These are phyloP conservation scores for Ctenosaura bakeri DNA, from an alignment of 2,797 vertebrate species.

Conservation along the genomic window DNA sequence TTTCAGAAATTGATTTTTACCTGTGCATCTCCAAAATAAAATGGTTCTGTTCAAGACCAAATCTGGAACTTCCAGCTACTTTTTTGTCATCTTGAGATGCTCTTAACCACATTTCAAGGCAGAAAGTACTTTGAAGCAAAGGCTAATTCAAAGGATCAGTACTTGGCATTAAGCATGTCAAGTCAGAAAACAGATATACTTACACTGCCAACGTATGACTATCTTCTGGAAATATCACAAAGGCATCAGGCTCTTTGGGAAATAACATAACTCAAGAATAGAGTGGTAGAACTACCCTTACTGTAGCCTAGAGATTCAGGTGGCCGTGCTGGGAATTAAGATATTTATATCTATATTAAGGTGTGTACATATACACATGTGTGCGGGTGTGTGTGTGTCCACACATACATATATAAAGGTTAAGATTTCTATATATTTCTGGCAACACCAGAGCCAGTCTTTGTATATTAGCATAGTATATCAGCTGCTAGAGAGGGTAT, in stretches of 20 bases:
- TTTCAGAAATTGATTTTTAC: too few relatives aligned
- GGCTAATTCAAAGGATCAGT: not conserved
- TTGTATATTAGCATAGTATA: too few relatives aligned
- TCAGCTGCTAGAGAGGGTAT: too few relatives aligned
- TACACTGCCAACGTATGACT: not conserved
- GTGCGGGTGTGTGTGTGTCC: too few relatives aligned
- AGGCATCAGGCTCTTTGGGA: not conserved
- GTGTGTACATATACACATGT: not conserved
- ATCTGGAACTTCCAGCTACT: too few relatives aligned
- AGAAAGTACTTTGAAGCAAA: constrained; percentile 9
- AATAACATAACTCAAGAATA: not conserved
- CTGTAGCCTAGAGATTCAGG: not conserved
- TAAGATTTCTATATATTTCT: not conserved
- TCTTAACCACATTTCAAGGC: not conserved
- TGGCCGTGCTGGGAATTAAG: too few relatives aligned
- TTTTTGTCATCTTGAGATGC: too few relatives aligned
- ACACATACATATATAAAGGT: too few relatives aligned
- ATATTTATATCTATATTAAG: not conserved
- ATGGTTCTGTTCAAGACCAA: too few relatives aligned
- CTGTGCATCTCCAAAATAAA: too few relatives aligned
- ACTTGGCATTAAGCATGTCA: not conserved
- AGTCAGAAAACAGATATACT: not conserved
- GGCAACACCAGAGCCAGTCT: too few relatives aligned
- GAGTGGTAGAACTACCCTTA: not conserved
- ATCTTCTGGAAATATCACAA: not conserved